Evolutionary conservation across 2,888 invertebrate genomes (phyloP).

Genomic region (Sphinx pinastri): DNA sequence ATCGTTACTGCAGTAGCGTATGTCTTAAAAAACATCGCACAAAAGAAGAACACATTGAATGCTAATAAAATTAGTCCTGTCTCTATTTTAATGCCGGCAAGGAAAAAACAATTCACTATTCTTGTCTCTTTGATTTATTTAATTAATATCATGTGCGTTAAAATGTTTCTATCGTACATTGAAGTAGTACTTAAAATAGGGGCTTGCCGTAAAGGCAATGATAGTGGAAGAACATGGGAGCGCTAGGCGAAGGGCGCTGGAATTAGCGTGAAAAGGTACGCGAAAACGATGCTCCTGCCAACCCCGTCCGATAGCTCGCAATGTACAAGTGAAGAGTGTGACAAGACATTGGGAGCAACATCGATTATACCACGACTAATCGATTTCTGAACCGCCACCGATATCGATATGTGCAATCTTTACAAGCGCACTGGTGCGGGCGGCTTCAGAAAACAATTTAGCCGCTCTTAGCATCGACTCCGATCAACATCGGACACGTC

Average conservation of each 20-base stretch:
- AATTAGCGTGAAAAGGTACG: conserved; percentile 55
- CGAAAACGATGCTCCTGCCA: conserved; percentile 46
- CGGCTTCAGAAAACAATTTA: conserved; percentile 55
- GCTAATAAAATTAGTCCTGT: too few relatives aligned
- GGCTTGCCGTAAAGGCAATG: conserved; percentile 71
- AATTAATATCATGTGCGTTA: not conserved
- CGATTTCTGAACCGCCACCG: conserved; percentile 52
- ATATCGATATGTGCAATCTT: conserved; percentile 41
- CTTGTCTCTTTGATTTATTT: not conserved
- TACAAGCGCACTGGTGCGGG: conserved; percentile 35
- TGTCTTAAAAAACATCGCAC: too few relatives aligned
- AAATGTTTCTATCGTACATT: conserved; percentile 53
- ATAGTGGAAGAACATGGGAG: conserved; percentile 77
- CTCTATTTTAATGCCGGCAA: not conserved
- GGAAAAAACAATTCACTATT: not conserved
- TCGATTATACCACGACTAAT: conserved; percentile 47
- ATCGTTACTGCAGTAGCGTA: too few relatives aligned
- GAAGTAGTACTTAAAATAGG: conserved; percentile 59
- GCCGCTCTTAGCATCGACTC: conserved; percentile 40
- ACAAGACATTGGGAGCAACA: conserved; percentile 46
- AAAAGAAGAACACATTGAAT: too few relatives aligned
- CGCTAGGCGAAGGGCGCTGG: conserved; percentile 75
- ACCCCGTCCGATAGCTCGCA: conserved; percentile 38
- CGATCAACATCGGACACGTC: conserved; percentile 13
- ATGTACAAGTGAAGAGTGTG: conserved; percentile 34